These are phyloP conservation scores for Orchestes rusci DNA, from an alignment of 2,888 invertebrate species.

Conservation along the genomic window DNA sequence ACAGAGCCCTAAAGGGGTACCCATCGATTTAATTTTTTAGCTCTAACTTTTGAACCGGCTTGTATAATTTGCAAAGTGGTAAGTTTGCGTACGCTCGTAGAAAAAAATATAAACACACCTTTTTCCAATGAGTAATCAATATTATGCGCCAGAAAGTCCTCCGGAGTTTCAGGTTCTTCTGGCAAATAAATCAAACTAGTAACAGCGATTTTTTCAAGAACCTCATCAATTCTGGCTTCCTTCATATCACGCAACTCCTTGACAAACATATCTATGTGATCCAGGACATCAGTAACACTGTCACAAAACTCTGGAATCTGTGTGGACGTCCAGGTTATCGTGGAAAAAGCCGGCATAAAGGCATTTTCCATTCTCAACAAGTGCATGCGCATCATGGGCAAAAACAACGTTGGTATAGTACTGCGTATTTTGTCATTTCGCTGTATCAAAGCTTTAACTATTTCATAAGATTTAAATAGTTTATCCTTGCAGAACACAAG, in stretches of 20 bases:
- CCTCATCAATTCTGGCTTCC: constrained; percentile 63
- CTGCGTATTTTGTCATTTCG: constrained; percentile 54
- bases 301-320: constrained; percentile 59
- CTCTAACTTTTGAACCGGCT: too few relatives aligned
- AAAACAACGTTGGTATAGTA: constrained; percentile 59
- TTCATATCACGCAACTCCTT: constrained; percentile 67
- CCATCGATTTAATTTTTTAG: too few relatives aligned
- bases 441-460: constrained; percentile 54
- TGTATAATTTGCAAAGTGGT: too few relatives aligned
- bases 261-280: constrained; percentile 58
- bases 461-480: constrained; percentile 56
- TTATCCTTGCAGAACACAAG: constrained; percentile 66
- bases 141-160: constrained; percentile 57
- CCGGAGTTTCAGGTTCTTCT: constrained; percentile 53
- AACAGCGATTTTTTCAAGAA: constrained; percentile 56
- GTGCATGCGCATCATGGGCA: constrained; percentile 61
- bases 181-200: constrained; percentile 58
- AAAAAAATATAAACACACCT: too few relatives aligned
- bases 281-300: constrained; percentile 50
- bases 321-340: constrained; percentile 76
- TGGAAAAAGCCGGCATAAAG: constrained; percentile 68
- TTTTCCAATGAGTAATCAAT: constrained; percentile 49
- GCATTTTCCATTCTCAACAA: constrained; percentile 62
- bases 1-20: too few relatives aligned
- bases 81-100: too few relatives aligned